These are phyloP conservation scores for Sebastes miniatus DNA, from an alignment of 2,797 vertebrate genomes.

Conservation along the genomic window DNA sequence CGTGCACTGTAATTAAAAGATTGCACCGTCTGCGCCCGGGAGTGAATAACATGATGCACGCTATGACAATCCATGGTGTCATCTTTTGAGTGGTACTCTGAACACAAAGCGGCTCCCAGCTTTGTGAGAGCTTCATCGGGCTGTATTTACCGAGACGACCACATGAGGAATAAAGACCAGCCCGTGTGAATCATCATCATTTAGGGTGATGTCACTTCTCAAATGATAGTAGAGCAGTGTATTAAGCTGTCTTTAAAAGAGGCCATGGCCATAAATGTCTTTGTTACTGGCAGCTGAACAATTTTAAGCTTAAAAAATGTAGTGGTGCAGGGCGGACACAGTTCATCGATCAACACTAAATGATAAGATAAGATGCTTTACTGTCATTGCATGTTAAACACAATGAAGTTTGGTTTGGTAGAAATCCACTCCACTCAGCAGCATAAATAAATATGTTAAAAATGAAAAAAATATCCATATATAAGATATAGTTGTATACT, in stretches of 20 bases:
- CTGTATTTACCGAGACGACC: slow-evolving; percentile 30
- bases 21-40: slow-evolving; percentile 25
- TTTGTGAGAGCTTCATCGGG: slow-evolving; percentile 14
- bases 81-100: slow-evolving; percentile 45
- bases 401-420: neutral
- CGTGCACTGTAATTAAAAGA: slow-evolving; percentile 60
- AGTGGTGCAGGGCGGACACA: neutral
- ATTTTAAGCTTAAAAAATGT: neutral
- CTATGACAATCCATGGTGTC: slow-evolving; percentile 45
- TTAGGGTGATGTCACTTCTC: slow-evolving; percentile 25
- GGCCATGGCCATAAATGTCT: neutral
- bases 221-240: neutral
- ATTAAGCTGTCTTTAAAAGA: neutral
- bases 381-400: neutral
- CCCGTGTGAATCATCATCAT: slow-evolving; percentile 42
- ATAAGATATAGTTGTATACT: too few relatives aligned
- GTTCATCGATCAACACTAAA: neutral
- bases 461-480: too few relatives aligned
- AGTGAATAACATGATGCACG: slow-evolving; percentile 42
- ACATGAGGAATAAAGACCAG: slow-evolving; percentile 21
- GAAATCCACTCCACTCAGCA: neutral
- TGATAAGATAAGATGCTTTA: neutral
- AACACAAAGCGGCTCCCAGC: slow-evolving; percentile 24
- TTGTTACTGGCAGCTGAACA: neutral
- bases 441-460: too few relatives aligned